phyloP scores from a whole-genome alignment of 1,140 invertebrate species.

The Caenorhabditis inopinata region DNA sequence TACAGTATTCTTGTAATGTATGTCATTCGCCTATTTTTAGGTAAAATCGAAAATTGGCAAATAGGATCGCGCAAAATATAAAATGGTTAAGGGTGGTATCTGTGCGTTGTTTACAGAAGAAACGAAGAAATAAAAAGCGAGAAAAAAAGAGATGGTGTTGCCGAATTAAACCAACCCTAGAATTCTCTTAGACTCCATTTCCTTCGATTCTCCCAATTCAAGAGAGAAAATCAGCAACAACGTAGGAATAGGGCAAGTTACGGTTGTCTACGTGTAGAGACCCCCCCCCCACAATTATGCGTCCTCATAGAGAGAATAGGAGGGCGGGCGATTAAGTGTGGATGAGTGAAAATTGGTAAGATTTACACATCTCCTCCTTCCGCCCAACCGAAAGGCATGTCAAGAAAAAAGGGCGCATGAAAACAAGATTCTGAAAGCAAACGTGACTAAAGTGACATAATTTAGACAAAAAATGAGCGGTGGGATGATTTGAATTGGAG shows the following conservation, averaged over 20 bases:
- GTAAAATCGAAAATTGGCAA: not conserved
- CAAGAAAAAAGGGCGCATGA: not conserved
- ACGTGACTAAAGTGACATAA: slow-evolving; percentile 25
- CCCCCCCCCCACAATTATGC: slow-evolving; percentile 20
- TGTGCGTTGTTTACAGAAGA: slow-evolving; percentile 9
- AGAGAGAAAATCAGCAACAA: not conserved
- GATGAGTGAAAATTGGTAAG: slow-evolving; percentile 8
- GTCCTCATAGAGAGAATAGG: not conserved
- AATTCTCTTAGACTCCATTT: not conserved
- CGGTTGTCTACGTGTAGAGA: not conserved
- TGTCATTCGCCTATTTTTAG: too few relatives aligned
- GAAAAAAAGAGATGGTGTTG: slow-evolving; percentile 20
- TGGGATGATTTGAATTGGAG: not conserved
- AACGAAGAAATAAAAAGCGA: not conserved
- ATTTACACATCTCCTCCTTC: slow-evolving; percentile 13
- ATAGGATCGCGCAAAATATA: not conserved
- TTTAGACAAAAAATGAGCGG: not conserved
- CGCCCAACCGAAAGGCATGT: not conserved
- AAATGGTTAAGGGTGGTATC: not conserved
- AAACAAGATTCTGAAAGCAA: slow-evolving; percentile 9
- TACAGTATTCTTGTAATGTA: too few relatives aligned
- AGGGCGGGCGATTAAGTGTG: not conserved
- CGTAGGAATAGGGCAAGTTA: slow-evolving; percentile 27
- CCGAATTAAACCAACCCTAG: slow-evolving; percentile 19
- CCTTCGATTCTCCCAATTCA: not conserved